A percentile compares a stretch with the other conserved stretches of the same genome.
Evolutionary conservation across 2,888 invertebrate species (phyloP).

Genomic region (Marasmarcha lunaedactyla): DNA sequence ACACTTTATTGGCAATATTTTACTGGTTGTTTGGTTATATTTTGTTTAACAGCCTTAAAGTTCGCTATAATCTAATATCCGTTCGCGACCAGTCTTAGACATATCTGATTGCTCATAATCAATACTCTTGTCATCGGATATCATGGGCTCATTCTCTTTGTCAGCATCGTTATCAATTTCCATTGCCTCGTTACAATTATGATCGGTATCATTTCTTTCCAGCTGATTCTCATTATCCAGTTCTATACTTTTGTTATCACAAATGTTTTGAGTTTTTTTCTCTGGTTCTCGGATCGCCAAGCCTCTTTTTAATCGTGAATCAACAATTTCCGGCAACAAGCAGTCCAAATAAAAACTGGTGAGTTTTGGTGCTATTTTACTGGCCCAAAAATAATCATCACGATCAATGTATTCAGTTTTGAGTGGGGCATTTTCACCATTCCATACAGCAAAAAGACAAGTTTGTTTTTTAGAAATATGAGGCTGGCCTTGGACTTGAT

Average conservation of each 20-base stretch:
- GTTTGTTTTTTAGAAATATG: slow-evolving; percentile 4
- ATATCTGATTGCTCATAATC: background rate
- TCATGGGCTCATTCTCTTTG: background rate
- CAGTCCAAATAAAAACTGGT: slow-evolving; percentile 3
- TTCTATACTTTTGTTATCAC: background rate
- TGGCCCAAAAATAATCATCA: slow-evolving; percentile 6
- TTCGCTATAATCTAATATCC: background rate
- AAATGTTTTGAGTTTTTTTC: background rate
- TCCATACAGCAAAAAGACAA: slow-evolving; percentile 7
- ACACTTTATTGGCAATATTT: slow-evolving; percentile 3
- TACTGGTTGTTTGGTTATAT: background rate
- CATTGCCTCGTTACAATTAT: background rate
- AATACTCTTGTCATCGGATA: background rate
- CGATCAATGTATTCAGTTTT: background rate
- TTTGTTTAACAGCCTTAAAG: background rate
- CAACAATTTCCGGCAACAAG: slow-evolving; percentile 4
- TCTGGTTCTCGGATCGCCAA: slow-evolving; percentile 3
- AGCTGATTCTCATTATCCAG: background rate
- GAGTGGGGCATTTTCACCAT: background rate
- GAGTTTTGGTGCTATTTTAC: slow-evolving; percentile 4
- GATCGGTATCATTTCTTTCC: background rate
- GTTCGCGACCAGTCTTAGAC: background rate
- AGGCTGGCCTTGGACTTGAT: slow-evolving; percentile 7
- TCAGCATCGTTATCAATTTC: background rate
- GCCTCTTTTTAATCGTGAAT: slow-evolving; percentile 1